These are phyloP conservation scores for Carollia perspicillata DNA, from an alignment of 2,113 vertebrate species.

Conservation along the genomic window DNA sequence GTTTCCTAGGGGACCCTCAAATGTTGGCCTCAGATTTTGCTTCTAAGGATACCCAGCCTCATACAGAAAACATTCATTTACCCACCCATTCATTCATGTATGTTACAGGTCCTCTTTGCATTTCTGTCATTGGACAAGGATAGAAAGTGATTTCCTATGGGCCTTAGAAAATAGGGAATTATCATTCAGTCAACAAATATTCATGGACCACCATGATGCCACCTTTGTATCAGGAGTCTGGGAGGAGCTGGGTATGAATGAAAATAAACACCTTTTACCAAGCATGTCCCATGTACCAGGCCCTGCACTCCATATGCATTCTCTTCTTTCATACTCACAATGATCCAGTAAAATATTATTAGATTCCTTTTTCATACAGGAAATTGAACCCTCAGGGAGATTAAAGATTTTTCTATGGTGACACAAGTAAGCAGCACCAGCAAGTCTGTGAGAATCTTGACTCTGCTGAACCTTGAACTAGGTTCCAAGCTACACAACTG, in stretches of 20 bases:
- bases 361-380: neutral
- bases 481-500: too few relatives aligned
- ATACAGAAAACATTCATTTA: neutral
- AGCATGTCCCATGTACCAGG: too few relatives aligned
- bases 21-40: neutral
- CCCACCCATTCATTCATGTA: neutral
- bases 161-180: neutral
- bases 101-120: neutral
- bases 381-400: neutral
- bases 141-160: neutral
- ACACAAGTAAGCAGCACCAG: neutral
- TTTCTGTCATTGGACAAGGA: neutral
- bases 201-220: neutral
- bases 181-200: neutral
- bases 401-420: neutral
- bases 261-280: rapidly evolving
- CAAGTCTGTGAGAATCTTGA: neutral
- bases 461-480: neutral
- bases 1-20: neutral
- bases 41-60: neutral
- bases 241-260: neutral
- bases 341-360: neutral
- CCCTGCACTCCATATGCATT: rapidly evolving
- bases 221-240: neutral
- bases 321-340: neutral